These are phyloP conservation scores for Homarus americanus DNA, from an alignment of 1,140 invertebrate genomes.

Conservation along the genomic window DNA sequence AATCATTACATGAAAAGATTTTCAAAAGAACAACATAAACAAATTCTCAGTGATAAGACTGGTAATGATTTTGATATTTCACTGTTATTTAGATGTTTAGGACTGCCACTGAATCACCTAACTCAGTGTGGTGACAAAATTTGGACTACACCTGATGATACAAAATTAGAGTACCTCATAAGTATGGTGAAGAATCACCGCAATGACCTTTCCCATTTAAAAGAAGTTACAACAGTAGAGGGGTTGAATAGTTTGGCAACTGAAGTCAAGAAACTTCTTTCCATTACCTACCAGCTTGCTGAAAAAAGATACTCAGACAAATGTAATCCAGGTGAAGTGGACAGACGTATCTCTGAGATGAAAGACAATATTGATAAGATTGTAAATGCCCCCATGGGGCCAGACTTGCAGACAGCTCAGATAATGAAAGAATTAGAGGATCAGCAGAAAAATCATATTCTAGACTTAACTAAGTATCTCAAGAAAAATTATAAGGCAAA, in stretches of 20 bases:
- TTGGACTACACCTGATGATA: neutral
- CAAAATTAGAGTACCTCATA: constrained; percentile 1
- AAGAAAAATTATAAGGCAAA: neutral
- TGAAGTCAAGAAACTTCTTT: neutral
- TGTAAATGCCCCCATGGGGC: neutral
- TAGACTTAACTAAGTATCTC: neutral
- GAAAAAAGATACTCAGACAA: neutral
- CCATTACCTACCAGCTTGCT: neutral
- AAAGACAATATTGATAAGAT: neutral
- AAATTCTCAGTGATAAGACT: neutral
- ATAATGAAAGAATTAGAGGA: neutral
- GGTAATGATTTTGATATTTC: constrained; percentile 1
- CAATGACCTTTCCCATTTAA: neutral
- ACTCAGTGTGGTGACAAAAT: neutral
- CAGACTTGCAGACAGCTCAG: neutral
- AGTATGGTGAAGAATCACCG: neutral
- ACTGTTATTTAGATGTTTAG: neutral
- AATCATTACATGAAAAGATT: neutral
- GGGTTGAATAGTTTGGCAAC: neutral
- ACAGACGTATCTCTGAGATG: neutral
- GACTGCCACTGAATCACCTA: neutral
- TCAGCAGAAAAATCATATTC: neutral
- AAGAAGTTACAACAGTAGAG: neutral
- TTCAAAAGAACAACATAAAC: neutral
- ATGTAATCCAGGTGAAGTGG: neutral